These are phyloP conservation scores for Panzeria rudis DNA, from an alignment of 2,888 invertebrate species.

Conservation along the genomic window DNA sequence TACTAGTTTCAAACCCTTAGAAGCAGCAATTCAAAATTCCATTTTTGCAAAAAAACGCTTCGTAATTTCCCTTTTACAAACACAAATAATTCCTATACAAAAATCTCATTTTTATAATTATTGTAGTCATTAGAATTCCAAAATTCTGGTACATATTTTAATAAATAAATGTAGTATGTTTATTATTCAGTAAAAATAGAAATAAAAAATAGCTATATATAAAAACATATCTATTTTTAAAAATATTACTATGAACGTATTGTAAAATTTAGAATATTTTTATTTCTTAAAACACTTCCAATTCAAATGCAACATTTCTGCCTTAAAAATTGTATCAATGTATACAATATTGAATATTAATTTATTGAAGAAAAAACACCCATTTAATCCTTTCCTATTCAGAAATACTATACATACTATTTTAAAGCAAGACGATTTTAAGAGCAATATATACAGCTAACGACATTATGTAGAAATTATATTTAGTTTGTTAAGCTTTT, in stretches of 20 bases:
- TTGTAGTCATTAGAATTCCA: background rate
- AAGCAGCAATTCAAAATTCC: no score
- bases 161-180: background rate
- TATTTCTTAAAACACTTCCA: slow-evolving; percentile 55
- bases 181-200: slow-evolving; percentile 1
- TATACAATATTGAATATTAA: slow-evolving; percentile 44
- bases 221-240: slow-evolving; percentile 62
- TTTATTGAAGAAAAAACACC: slow-evolving; percentile 20
- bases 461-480: slow-evolving; percentile 21
- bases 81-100: background rate
- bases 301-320: slow-evolving; percentile 68
- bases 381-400: slow-evolving; percentile 13
- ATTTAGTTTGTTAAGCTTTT: slow-evolving; percentile 56
- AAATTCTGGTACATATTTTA: background rate
- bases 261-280: slow-evolving; percentile 31
- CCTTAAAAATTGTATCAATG: slow-evolving; percentile 68
- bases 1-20: no score
- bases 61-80: background rate
- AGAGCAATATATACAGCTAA: slow-evolving; percentile 55
- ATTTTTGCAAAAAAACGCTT: background rate
- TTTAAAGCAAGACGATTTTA: slow-evolving; percentile 46
- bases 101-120: background rate
- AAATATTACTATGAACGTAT: slow-evolving; percentile 13
- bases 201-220: slow-evolving; percentile 21
- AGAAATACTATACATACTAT: slow-evolving; percentile 6